Percentiles rank a stretch among this genome's conserved stretches.
phyloP scores from a whole-genome alignment of 2,888 invertebrate species.

The Glomeris marginata region DNA sequence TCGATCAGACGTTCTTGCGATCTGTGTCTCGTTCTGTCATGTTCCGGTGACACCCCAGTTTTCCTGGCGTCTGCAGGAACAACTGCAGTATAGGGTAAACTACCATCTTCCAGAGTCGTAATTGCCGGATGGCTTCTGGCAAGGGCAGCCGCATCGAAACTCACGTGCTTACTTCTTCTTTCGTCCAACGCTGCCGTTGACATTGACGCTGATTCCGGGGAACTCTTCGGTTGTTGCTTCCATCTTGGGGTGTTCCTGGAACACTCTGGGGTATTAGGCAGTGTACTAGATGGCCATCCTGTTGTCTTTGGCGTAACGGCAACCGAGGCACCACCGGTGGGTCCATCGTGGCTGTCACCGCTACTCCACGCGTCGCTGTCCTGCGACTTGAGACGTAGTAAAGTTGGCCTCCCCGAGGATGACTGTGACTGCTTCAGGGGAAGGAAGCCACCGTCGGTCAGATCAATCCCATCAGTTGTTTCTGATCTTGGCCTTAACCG shows the following conservation, averaged over 20 bases:
- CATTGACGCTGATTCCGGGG: slow-evolving; percentile 2
- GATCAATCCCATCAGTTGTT: too few species aligned
- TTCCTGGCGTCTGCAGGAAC: slow-evolving; percentile 4
- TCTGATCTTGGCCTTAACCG: too few species aligned
- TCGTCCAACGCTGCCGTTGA: slow-evolving; percentile 15
- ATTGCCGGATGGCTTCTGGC: slow-evolving; percentile 77
- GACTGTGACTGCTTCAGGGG: too few species aligned
- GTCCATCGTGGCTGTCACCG: slow-evolving; percentile 4
- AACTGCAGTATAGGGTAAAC: slow-evolving; percentile 19
- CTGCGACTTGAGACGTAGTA: slow-evolving; percentile 11
- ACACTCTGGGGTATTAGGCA: slow-evolving; percentile 14
- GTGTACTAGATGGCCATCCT: slow-evolving; percentile 4
- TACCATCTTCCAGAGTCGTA: slow-evolving; percentile 13
- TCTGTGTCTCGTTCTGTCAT: slow-evolving; percentile 17
- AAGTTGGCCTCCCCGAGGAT: slow-evolving; percentile 5
- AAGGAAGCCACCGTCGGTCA: too few species aligned
- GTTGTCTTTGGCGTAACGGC: neutral
- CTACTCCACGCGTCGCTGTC: slow-evolving; percentile 11
- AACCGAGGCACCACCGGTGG: neutral
- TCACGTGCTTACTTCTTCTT: slow-evolving; percentile 64
- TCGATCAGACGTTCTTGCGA: slow-evolving; percentile 19
- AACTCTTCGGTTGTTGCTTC: neutral
- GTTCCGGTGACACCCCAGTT: neutral
- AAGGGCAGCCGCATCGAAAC: slow-evolving; percentile 40
- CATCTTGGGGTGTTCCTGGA: slow-evolving; percentile 7